phyloP scores from a whole-genome alignment of 2,797 vertebrate genomes.

The Gymnopithys bicolor region DNA sequence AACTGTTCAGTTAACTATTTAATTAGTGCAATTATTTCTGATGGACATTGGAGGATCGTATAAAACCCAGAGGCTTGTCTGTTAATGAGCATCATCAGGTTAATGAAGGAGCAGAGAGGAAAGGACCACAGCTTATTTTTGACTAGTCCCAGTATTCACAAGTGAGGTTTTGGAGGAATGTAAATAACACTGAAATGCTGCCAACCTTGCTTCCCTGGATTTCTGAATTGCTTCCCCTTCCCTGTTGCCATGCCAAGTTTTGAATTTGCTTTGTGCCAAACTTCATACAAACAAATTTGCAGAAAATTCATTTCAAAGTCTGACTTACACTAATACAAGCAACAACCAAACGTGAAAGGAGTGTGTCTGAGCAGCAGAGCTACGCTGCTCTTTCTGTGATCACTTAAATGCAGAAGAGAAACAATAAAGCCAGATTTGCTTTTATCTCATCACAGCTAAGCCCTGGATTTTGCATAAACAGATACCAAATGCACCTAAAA shows the following conservation, averaged over 20 bases:
- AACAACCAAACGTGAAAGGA: not conserved
- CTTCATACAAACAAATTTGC: slow-evolving; percentile 29
- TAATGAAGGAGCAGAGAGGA: not conserved
- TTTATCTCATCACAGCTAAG: slow-evolving; percentile 14
- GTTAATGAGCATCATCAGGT: not conserved
- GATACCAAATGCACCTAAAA: not conserved
- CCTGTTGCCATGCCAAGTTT: not conserved
- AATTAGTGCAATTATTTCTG: not conserved
- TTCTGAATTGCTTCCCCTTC: slow-evolving; percentile 2
- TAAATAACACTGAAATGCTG: slow-evolving; percentile 4
- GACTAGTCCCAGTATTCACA: not conserved
- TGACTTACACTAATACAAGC: not conserved
- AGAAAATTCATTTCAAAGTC: slow-evolving; percentile 43
- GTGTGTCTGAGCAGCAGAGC: not conserved
- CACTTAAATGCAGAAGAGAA: not conserved
- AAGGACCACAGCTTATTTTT: not conserved
- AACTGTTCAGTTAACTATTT: not conserved
- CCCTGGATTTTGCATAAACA: not conserved
- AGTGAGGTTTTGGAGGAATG: not conserved
- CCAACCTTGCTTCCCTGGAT: not conserved
- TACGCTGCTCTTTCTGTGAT: not conserved
- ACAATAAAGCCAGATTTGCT: slow-evolving; percentile 34
- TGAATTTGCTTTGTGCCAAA: not conserved
- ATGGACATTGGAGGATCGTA: not conserved
- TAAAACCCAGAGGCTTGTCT: not conserved